phyloP scores from a whole-genome alignment of 2,888 invertebrate species.

The Notodonta ziczac region DNA sequence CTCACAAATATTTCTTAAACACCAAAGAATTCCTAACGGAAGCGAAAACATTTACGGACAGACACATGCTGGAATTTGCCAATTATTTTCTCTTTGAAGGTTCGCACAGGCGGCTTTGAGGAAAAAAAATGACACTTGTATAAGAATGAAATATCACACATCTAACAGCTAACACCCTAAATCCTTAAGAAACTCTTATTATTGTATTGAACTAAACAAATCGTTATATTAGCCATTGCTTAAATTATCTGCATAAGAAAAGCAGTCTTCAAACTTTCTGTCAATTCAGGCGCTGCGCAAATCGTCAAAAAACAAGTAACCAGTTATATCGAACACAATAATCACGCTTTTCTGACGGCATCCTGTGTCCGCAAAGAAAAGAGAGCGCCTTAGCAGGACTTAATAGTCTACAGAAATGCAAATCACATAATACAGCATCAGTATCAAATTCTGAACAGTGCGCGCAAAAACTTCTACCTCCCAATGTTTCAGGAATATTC shows the following conservation, averaged over 20 bases:
- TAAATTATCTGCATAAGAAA: no score
- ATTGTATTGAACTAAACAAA: no score
- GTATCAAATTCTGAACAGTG: not conserved
- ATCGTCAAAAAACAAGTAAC: no score
- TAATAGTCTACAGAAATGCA: not conserved
- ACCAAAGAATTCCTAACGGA: constrained; percentile 2
- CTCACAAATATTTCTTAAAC: constrained; percentile 5
- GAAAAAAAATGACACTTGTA: not conserved
- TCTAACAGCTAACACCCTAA: not conserved
- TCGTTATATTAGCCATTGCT: no score
- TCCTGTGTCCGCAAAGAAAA: no score
- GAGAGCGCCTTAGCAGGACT: no score
- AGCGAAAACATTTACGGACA: constrained; percentile 1
- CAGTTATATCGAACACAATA: no score
- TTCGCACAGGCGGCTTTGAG: not conserved
- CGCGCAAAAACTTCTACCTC: constrained; percentile 12
- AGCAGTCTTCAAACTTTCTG: no score
- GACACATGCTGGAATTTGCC: constrained; percentile 3
- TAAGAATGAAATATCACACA: not conserved
- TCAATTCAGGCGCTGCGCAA: no score
- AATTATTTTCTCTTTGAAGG: not conserved
- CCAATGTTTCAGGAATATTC: constrained; percentile 39
- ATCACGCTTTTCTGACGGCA: no score
- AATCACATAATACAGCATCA: not conserved
- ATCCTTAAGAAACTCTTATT: not conserved